These are phyloP conservation scores for Formica aserva DNA, from an alignment of 2,888 invertebrate species.

Conservation along the genomic window DNA sequence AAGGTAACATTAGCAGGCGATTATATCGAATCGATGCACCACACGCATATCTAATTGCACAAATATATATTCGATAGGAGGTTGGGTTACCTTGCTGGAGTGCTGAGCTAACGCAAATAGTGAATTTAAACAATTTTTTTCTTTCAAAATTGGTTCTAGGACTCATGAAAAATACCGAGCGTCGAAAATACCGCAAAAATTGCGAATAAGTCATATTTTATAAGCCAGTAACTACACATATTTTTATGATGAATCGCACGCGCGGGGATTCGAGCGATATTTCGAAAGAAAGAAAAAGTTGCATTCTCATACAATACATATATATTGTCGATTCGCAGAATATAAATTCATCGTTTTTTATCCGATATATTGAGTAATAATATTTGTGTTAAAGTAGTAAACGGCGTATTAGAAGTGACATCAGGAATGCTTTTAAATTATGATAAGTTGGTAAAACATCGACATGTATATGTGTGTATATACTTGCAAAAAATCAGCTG, in stretches of 20 bases:
- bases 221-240: conserved; percentile 20
- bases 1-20: background rate
- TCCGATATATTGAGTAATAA: conserved; percentile 10
- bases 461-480: background rate
- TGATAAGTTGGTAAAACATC: background rate
- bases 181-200: conserved; percentile 37
- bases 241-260: conserved; percentile 25
- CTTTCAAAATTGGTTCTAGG: conserved; percentile 9
- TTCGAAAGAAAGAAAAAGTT: background rate
- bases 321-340: conserved; percentile 21
- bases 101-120: background rate
- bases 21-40: background rate
- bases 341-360: background rate
- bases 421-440: conserved; percentile 3
- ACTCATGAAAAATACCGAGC: conserved; percentile 35
- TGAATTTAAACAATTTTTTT: conserved; percentile 62
- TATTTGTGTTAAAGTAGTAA: conserved; percentile 2
- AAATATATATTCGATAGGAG: background rate
- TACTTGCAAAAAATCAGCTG: conserved; percentile 18
- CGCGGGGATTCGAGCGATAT: conserved; percentile 36
- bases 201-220: conserved; percentile 46
- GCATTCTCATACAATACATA: conserved; percentile 1
- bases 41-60: background rate
- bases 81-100: too few species aligned
- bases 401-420: background rate